Conservation (phyloP, 1,140 invertebrate species). For the Drosophila setifemur region DNA sequence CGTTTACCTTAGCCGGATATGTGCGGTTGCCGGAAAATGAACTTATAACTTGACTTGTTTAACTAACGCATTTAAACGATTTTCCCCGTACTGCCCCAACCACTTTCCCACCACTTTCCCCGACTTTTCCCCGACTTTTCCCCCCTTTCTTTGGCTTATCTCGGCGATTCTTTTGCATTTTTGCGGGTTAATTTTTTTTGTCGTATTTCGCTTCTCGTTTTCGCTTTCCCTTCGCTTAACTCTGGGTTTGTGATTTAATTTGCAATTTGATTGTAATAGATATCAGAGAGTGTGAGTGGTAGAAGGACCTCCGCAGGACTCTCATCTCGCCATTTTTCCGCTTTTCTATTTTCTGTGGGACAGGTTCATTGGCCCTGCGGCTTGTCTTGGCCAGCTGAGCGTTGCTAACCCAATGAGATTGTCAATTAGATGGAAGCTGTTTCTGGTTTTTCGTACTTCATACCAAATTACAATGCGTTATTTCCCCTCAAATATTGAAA, state of each 20-base stretch:
- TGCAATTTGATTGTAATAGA: conserved; percentile 79
- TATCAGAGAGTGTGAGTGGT: conserved; percentile 58
- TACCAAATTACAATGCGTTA: no score
- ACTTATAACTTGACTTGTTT: conserved; percentile 80
- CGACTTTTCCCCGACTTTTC: background rate
- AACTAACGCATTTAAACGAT: conserved; percentile 79
- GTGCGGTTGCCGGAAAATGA: conserved; percentile 77
- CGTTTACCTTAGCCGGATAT: conserved; percentile 69
- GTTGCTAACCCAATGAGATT: conserved; percentile 58
- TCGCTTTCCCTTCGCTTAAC: conserved; percentile 13
- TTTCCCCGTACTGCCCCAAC: conserved; percentile 30
- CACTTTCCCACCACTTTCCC: conserved; percentile 1
- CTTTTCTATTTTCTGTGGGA: background rate
- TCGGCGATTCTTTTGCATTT: background rate
- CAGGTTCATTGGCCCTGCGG: background rate
- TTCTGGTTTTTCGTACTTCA: conserved; percentile 30
- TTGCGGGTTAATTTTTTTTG: background rate
- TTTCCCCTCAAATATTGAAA: no score
- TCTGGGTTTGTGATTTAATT: conserved; percentile 70
- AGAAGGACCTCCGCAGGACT: conserved; percentile 19
- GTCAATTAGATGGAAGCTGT: conserved; percentile 57
- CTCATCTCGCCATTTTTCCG: background rate
- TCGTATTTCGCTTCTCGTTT: conserved; percentile 1
- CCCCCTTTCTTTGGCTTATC: conserved; percentile 2
- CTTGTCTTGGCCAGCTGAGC: background rate